A percentile compares a stretch with the other conserved stretches of the same genome.
These are phyloP conservation scores for Gopherus flavomarginatus DNA, from an alignment of 2,113 vertebrate species.

Conservation along the genomic window DNA sequence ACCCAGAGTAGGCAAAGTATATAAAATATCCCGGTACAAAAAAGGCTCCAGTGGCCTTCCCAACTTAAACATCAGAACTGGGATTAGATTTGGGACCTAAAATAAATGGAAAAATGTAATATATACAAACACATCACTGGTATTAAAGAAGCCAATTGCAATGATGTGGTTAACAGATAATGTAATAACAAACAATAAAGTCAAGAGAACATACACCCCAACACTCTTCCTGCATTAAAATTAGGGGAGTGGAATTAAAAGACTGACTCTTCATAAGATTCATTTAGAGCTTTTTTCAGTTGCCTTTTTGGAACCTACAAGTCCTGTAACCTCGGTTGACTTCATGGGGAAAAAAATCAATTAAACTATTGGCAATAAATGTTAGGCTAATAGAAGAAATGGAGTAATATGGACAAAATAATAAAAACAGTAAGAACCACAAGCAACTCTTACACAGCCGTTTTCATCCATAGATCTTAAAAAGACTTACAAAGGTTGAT, in stretches of 20 bases:
- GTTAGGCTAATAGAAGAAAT: neutral
- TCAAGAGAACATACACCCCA: neutral
- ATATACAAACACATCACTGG: neutral
- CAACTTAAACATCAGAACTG: constrained; percentile 90
- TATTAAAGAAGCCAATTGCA: neutral
- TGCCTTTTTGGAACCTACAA: neutral
- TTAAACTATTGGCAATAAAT: neutral
- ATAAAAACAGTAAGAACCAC: neutral
- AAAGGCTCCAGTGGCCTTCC: constrained; percentile 84
- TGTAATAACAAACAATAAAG: neutral
- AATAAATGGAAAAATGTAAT: constrained; percentile 31
- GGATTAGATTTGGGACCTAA: constrained; percentile 91
- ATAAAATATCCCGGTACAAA: constrained; percentile 85
- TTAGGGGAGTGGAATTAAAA: neutral
- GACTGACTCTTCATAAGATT: neutral
- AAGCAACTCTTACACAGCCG: neutral
- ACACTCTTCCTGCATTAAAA: neutral
- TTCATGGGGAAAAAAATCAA: neutral
- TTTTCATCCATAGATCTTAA: neutral
- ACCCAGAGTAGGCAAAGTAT: constrained; percentile 88
- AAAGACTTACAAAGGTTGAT: neutral
- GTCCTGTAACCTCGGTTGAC: neutral
- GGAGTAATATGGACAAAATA: neutral
- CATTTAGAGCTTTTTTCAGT: neutral
- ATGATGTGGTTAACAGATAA: rapidly evolving